Evolutionary conservation across 2,888 invertebrate species (phyloP).

Genomic region (Rotaria magnacalcarata): DNA sequence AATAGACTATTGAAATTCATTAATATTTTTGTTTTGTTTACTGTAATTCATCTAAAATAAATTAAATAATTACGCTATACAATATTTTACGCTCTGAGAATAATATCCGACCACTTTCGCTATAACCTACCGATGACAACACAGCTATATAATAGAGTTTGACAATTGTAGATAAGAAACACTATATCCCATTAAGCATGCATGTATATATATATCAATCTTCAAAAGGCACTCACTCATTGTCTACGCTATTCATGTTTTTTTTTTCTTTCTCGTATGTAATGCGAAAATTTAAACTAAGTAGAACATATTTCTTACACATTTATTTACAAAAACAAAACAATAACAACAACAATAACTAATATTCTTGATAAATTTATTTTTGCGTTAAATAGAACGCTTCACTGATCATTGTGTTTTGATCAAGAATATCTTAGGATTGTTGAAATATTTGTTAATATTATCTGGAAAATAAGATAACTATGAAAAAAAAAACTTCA

Average conservation of each 20-base stretch:
- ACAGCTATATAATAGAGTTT: not conserved
- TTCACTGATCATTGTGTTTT: no score
- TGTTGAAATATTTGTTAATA: no score
- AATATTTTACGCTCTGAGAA: not conserved
- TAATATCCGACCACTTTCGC: not conserved
- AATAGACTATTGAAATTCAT: not conserved
- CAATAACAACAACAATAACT: no score
- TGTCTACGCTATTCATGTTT: not conserved
- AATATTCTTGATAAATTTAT: no score
- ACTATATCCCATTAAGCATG: not conserved
- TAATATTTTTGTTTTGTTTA: no score
- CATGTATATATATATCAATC: not conserved
- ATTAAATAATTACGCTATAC: not conserved
- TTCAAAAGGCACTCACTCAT: not conserved
- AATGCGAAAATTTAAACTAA: not conserved
- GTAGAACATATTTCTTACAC: not conserved
- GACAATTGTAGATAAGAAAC: not conserved
- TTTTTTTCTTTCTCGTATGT: not conserved
- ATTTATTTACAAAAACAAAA: not conserved
- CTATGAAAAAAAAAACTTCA: not conserved
- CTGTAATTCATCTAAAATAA: not conserved
- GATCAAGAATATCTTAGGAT: no score
- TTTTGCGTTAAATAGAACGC: no score
- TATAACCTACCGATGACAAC: not conserved
- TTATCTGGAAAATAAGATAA: no score